phyloP scores from a whole-genome alignment of 2,888 invertebrate genomes.

The Lordiphosa fenestrarum region DNA sequence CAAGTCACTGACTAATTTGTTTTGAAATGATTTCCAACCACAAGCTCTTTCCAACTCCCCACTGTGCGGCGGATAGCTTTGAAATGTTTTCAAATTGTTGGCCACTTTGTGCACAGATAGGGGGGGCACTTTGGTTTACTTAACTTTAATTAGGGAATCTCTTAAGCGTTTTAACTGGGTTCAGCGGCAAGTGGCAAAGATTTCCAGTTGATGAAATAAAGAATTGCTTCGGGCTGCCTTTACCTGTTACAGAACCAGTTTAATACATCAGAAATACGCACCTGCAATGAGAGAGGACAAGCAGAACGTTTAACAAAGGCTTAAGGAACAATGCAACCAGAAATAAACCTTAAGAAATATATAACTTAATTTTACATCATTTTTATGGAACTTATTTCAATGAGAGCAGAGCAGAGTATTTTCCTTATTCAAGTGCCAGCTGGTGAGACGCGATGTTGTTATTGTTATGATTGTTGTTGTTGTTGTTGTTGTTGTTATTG shows the following conservation, averaged over 20 bases:
- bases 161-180: not conserved
- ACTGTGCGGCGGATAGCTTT: conserved; percentile 26
- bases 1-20: too few species aligned
- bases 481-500: conserved; percentile 28
- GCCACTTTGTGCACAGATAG: conserved; percentile 40
- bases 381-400: conserved; percentile 9
- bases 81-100: conserved; percentile 65
- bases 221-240: too few species aligned
- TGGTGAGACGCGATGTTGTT: conserved; percentile 22
- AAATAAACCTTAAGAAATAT: conserved; percentile 21
- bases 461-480: conserved; percentile 27
- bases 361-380: conserved; percentile 1
- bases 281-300: conserved; percentile 53
- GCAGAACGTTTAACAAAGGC: conserved; percentile 15
- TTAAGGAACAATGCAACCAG: conserved; percentile 22
- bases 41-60: not conserved
- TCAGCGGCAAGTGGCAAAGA: conserved; percentile 2
- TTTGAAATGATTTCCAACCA: too few species aligned
- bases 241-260: conserved; percentile 1
- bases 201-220: too few species aligned
- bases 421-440: conserved; percentile 22
- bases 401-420: conserved; percentile 32
- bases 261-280: conserved; percentile 42
- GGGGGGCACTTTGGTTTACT: conserved; percentile 21
- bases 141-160: conserved; percentile 65